phyloP scores from a whole-genome alignment of 2,888 invertebrate genomes.

The Sphaerophoria taeniata region DNA sequence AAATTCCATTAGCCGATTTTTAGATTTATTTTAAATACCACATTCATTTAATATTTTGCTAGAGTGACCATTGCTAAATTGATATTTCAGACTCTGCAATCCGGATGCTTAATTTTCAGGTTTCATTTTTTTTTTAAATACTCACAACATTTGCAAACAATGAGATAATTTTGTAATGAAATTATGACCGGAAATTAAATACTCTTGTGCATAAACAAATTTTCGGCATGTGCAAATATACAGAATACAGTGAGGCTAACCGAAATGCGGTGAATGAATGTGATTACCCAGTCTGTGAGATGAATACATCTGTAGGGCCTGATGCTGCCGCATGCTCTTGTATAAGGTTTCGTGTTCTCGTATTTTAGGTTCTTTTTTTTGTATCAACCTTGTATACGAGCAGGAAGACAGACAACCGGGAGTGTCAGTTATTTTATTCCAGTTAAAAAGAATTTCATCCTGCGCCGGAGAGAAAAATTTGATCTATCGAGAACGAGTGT shows the following conservation, averaged over 20 bases:
- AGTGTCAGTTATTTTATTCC: slow-evolving; percentile 25
- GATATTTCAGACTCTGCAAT: slow-evolving; percentile 36
- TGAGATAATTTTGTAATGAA: slow-evolving; percentile 53
- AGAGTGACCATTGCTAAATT: slow-evolving; percentile 37
- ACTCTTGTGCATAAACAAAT: slow-evolving; percentile 56
- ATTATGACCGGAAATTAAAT: slow-evolving; percentile 57
- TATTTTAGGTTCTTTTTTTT: neutral
- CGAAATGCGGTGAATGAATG: slow-evolving; percentile 37
- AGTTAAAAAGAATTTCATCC: slow-evolving; percentile 33
- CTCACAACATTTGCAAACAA: slow-evolving; percentile 41
- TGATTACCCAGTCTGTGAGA: slow-evolving; percentile 7
- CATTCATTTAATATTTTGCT: slow-evolving; percentile 8
- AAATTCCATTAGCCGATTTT: slow-evolving; percentile 21
- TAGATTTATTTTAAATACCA: slow-evolving; percentile 31
- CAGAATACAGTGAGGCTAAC: slow-evolving; percentile 19
- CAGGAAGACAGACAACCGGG: neutral
- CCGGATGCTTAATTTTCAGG: slow-evolving; percentile 32
- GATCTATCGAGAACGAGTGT: slow-evolving; percentile 27
- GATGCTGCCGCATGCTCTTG: slow-evolving; percentile 1
- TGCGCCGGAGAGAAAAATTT: slow-evolving; percentile 20
- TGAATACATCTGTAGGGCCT: neutral
- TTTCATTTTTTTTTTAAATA: neutral
- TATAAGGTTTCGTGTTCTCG: slow-evolving; percentile 9
- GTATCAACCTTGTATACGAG: neutral
- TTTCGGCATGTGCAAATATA: slow-evolving; percentile 18